These are phyloP conservation scores for Tolypeutes matacus DNA, from an alignment of 2,797 vertebrate genomes.

Conservation along the genomic window DNA sequence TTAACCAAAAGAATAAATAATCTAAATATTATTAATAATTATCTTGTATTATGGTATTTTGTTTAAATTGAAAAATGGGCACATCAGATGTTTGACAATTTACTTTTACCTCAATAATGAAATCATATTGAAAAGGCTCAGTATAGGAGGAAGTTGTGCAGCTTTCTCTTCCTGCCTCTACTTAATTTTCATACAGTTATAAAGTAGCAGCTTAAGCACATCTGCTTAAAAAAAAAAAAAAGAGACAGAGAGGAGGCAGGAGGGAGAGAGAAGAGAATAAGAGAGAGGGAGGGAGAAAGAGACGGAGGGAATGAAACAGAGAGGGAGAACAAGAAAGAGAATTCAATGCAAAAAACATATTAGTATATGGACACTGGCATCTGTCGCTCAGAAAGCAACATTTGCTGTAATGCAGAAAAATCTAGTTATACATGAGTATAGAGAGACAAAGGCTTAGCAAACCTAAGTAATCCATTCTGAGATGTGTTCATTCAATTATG, in stretches of 20 bases:
- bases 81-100: background rate
- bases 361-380: too few species aligned
- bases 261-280: rapidly evolving
- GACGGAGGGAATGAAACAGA: background rate
- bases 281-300: background rate
- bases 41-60: background rate
- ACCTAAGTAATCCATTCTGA: background rate
- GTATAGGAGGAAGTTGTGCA: background rate
- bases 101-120: background rate
- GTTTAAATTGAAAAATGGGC: background rate
- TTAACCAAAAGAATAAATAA: background rate
- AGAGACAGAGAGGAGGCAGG: background rate
- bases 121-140: background rate
- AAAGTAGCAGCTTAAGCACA: background rate
- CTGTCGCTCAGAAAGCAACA: background rate
- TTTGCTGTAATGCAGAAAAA: background rate
- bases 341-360: rapidly evolving
- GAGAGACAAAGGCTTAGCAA: background rate
- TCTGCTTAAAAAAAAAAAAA: background rate
- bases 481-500: background rate
- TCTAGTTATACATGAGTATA: background rate
- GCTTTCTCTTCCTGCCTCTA: background rate
- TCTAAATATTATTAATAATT: background rate
- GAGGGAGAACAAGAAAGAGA: background rate
- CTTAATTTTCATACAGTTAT: background rate